Conservation (phyloP, 2,113 vertebrate species). For the Indicator maculatus region DNA sequence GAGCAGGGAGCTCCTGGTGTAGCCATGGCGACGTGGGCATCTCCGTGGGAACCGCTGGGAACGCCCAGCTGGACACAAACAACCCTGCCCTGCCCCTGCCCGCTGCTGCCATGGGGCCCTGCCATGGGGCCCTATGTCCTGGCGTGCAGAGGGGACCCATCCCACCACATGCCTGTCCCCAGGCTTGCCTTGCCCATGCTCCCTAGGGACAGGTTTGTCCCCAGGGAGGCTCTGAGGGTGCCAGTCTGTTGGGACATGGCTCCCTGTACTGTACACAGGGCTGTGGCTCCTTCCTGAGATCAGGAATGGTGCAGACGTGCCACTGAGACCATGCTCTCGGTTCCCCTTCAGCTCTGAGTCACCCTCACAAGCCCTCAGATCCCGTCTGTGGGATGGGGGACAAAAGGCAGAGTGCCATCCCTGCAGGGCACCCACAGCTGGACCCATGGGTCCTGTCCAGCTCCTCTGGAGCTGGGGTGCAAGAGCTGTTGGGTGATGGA, state of each 20-base stretch:
- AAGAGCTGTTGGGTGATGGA: not conserved
- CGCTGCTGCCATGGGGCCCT: rapidly evolving
- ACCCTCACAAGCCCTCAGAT: not conserved
- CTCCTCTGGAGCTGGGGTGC: rapidly evolving
- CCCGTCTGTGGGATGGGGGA: not conserved
- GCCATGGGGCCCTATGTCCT: rapidly evolving
- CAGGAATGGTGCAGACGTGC: not conserved
- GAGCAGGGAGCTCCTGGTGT: not conserved
- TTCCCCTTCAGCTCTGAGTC: conserved; percentile 53
- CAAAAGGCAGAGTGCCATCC: not conserved
- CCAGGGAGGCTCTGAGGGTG: rapidly evolving
- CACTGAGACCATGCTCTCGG: not conserved
- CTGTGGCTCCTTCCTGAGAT: not conserved
- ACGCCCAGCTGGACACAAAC: not conserved
- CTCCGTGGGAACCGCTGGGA: conserved; percentile 41
- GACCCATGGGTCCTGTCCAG: rapidly evolving
- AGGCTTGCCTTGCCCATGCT: rapidly evolving
- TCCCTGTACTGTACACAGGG: rapidly evolving
- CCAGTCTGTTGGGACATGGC: rapidly evolving
- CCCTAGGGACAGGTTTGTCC: not conserved
- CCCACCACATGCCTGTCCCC: rapidly evolving
- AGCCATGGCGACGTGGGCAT: conserved; percentile 47
- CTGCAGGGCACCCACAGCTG: not conserved
- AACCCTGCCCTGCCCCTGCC: not conserved
- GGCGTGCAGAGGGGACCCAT: rapidly evolving